These are phyloP conservation scores for Hyla sarda DNA, from an alignment of 2,113 vertebrate species.

Conservation along the genomic window DNA sequence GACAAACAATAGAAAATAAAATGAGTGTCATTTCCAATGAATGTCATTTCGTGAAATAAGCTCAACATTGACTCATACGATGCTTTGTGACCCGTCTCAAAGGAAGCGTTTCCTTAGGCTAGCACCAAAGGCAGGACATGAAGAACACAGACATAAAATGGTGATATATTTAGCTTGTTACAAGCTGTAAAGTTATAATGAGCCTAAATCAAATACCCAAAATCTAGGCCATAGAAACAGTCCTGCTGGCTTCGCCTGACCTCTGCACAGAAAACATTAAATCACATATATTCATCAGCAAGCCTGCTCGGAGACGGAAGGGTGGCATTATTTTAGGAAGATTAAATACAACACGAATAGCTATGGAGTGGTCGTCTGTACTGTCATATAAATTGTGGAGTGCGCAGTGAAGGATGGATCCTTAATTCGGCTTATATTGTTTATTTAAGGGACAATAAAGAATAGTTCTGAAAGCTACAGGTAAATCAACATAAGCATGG, in stretches of 20 bases:
- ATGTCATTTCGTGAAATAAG: neutral
- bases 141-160: conserved; percentile 4
- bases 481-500: too few relatives aligned
- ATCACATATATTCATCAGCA: conserved; percentile 21
- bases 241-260: conserved; percentile 30
- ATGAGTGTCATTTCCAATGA: neutral
- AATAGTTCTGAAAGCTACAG: too few relatives aligned
- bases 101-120: conserved; percentile 10
- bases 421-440: too few relatives aligned
- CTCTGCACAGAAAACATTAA: neutral
- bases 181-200: conserved; percentile 33
- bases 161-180: conserved; percentile 37
- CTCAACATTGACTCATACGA: neutral
- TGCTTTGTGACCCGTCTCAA: conserved; percentile 16
- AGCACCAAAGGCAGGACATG: conserved; percentile 12
- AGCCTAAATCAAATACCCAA: conserved; percentile 53
- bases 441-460: too few relatives aligned
- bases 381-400: neutral
- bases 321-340: neutral
- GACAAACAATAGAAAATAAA: conserved; percentile 11
- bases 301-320: neutral
- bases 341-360: neutral
- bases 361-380: neutral
- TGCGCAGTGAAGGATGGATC: too few relatives aligned
- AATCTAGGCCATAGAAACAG: conserved; percentile 54